These are phyloP conservation scores for Zygaena filipendulae DNA, from an alignment of 2,888 invertebrate species.

Conservation along the genomic window DNA sequence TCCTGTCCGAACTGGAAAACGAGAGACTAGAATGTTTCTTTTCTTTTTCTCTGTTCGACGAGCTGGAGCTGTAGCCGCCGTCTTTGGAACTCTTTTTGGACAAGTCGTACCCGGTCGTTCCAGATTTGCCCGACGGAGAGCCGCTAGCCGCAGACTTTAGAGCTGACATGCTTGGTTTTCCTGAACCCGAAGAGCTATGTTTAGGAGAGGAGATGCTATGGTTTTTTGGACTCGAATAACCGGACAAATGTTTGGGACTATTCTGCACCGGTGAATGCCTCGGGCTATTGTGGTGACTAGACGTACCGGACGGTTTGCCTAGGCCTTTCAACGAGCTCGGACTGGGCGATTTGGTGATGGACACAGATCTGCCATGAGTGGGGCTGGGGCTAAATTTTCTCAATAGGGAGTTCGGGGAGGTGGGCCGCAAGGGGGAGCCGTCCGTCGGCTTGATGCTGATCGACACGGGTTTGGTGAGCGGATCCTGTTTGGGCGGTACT, in stretches of 20 bases:
- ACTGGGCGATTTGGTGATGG: conserved; percentile 72
- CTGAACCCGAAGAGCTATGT: conserved; percentile 77
- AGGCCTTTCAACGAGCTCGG: conserved; percentile 46
- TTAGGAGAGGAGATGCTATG: conserved; percentile 85
- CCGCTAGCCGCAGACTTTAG: conserved; percentile 81
- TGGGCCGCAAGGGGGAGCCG: conserved; percentile 71
- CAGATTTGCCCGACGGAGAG: conserved; percentile 74
- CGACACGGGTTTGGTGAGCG: conserved; percentile 76
- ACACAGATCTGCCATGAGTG: conserved; percentile 72
- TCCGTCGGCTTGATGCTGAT: conserved; percentile 78
- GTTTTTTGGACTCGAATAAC: conserved; percentile 81
- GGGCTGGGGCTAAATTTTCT: conserved; percentile 80
- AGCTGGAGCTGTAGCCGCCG: conserved; percentile 45
- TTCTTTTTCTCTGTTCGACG: conserved; percentile 63
- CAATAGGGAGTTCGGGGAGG: conserved; percentile 74
- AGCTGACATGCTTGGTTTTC: conserved; percentile 91
- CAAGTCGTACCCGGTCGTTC: conserved; percentile 61
- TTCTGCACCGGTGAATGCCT: conserved; percentile 82
- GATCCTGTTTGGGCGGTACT: conserved; percentile 78
- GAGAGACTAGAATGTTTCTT: conserved; percentile 61
- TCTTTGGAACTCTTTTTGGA: conserved; percentile 67
- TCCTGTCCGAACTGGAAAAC: conserved; percentile 65
- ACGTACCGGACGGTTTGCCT: conserved; percentile 60
- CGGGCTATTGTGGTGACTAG: conserved; percentile 73
- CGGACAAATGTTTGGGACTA: conserved; percentile 79